Percentiles rank a stretch among this genome's conserved stretches.
These are phyloP conservation scores for Tachypleus tridentatus DNA, from an alignment of 1,140 invertebrate genomes.

Conservation along the genomic window DNA sequence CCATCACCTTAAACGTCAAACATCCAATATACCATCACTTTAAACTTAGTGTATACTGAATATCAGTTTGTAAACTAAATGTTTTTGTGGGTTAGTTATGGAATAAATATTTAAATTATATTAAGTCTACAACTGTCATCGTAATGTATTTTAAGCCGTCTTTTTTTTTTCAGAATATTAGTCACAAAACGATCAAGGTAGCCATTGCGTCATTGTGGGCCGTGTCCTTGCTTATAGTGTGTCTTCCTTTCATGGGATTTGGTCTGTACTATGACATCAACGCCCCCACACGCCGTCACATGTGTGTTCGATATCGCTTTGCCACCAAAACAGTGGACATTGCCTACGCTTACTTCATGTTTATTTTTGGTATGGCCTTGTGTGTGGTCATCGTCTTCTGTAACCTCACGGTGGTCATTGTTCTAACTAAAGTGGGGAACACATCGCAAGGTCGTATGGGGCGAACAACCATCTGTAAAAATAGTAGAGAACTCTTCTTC, in stretches of 20 bases:
- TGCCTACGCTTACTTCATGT: constrained; percentile 63
- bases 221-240: constrained; percentile 52
- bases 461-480: constrained; percentile 17
- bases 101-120: no score
- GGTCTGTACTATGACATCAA: constrained; percentile 53
- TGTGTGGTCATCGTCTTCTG: constrained; percentile 63
- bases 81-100: no score
- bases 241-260: constrained; percentile 60
- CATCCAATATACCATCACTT: no score
- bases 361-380: constrained; percentile 54
- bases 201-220: constrained; percentile 55
- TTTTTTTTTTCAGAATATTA: constrained; percentile 52
- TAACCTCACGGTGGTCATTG: constrained; percentile 63
- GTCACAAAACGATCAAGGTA: constrained; percentile 56
- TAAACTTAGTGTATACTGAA: no score
- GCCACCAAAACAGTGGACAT: constrained; percentile 49
- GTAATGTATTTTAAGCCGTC: no score
- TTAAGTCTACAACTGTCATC: no score
- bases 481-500: constrained; percentile 17
- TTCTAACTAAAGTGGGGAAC: constrained; percentile 45
- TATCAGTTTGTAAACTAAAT: no score
- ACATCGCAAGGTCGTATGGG: constrained; percentile 36
- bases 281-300: constrained; percentile 1
- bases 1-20: no score
- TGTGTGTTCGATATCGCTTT: constrained; percentile 56